phyloP scores from a whole-genome alignment of 2,888 invertebrate species.

The Opisthograptis luteolata region DNA sequence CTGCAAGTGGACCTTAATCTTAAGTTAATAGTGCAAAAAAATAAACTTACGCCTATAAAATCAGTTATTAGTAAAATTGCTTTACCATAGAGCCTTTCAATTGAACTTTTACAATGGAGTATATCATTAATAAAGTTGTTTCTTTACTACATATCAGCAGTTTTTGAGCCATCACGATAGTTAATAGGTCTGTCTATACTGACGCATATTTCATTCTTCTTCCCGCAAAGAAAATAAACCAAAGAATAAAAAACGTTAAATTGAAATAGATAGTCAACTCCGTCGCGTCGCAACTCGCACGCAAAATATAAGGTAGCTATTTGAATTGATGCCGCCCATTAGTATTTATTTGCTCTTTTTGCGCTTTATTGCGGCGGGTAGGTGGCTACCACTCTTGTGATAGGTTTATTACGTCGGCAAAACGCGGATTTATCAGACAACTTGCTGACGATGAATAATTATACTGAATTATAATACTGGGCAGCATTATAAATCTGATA shows the following conservation, averaged over 20 bases:
- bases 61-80: too few species aligned
- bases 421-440: conserved; percentile 4
- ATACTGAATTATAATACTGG: background rate
- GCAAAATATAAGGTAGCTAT: conserved; percentile 17
- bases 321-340: conserved; percentile 18
- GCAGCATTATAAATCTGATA: too few species aligned
- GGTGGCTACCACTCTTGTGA: conserved; percentile 4
- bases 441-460: background rate
- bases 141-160: too few species aligned
- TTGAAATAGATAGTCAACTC: conserved; percentile 10
- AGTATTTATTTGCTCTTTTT: conserved; percentile 16
- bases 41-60: too few species aligned
- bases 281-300: background rate
- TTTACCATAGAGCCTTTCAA: too few species aligned
- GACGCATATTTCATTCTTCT: too few species aligned
- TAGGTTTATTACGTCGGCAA: conserved; percentile 18
- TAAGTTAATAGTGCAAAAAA: too few species aligned
- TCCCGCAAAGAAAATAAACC: conserved; percentile 1
- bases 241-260: conserved; percentile 13
- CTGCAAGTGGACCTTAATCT: too few species aligned
- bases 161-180: too few species aligned
- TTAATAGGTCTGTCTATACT: too few species aligned
- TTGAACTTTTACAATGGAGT: too few species aligned
- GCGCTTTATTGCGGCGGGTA: conserved; percentile 7
- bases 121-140: too few species aligned